Evolutionary conservation across 2,797 vertebrate species (phyloP).

Genomic region (Neoniphon sammara): DNA sequence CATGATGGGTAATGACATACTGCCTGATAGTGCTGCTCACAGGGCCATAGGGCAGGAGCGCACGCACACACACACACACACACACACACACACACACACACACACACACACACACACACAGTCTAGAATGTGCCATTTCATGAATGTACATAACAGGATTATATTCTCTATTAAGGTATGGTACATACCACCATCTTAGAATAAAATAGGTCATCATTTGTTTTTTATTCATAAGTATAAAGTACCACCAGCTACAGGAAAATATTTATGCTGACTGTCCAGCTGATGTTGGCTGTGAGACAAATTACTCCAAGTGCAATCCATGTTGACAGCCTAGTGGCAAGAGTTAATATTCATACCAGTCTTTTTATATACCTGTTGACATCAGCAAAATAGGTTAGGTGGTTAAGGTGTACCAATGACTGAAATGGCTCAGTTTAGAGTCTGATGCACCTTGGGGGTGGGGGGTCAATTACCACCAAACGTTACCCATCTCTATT

Average conservation of each 20-base stretch:
- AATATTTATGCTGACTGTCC: not conserved
- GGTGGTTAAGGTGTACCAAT: not conserved
- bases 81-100: too few species aligned
- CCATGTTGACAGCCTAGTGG: not conserved
- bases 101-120: too few species aligned
- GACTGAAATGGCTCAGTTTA: not conserved
- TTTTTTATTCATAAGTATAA: not conserved
- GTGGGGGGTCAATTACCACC: not conserved
- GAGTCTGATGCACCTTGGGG: not conserved
- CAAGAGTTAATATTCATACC: not conserved
- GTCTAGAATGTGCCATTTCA: constrained; percentile 3
- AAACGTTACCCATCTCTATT: not conserved
- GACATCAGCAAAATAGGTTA: not conserved
- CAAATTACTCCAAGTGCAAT: constrained; percentile 3
- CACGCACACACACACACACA: too few species aligned
- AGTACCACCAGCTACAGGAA: not conserved
- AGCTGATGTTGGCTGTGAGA: not conserved
- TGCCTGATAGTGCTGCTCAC: constrained; percentile 23
- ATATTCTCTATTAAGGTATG: constrained; percentile 3
- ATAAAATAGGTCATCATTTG: constrained; percentile 16
- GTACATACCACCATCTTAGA: not conserved
- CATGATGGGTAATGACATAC: constrained; percentile 46
- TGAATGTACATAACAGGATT: not conserved
- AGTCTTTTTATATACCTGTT: constrained; percentile 3
- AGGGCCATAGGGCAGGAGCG: not conserved